Percentiles rank a stretch among this genome's conserved stretches.
phyloP scores from a whole-genome alignment of 2,797 vertebrate genomes.

The Sebastolobus alascanus region DNA sequence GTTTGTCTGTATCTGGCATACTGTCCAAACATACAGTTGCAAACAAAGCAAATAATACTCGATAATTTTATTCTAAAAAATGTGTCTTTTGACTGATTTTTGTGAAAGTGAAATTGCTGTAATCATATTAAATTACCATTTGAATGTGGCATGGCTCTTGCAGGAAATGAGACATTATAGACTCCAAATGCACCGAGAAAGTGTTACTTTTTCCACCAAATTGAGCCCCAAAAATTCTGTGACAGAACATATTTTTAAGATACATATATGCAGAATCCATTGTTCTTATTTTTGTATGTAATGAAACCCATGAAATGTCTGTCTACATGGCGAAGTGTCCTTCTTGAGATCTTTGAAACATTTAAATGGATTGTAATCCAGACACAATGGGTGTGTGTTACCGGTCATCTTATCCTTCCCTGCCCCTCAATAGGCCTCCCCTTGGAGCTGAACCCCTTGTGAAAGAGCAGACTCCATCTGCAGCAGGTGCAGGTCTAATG shows the following conservation, averaged over 20 bases:
- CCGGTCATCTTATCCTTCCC: conserved; percentile 77
- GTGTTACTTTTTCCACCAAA: too few species aligned
- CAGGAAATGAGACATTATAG: too few species aligned
- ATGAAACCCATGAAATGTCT: not conserved
- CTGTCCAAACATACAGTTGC: not conserved
- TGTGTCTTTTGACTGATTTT: conserved; percentile 19
- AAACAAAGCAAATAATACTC: conserved; percentile 16
- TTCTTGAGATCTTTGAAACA: conserved; percentile 38
- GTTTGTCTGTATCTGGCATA: conserved; percentile 13
- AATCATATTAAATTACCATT: conserved; percentile 28
- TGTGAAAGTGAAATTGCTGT: conserved; percentile 31
- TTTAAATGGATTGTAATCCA: conserved; percentile 49
- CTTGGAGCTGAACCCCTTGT: conserved; percentile 78
- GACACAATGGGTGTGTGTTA: conserved; percentile 61
- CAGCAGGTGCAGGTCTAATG: conserved; percentile 94
- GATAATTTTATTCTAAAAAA: conserved; percentile 9
- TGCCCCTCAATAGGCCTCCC: conserved; percentile 80
- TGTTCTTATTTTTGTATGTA: conserved; percentile 16
- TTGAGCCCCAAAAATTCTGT: too few species aligned
- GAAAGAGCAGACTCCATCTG: conserved; percentile 88
- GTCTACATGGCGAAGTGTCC: conserved; percentile 18
- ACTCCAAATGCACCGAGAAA: too few species aligned
- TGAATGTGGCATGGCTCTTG: not conserved
- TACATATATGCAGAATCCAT: not conserved
- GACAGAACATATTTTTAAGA: not conserved